Conservation (phyloP, 30 jellyfish, hydroid and myxozoan genomes). For the Turritopsis dohrnii region DNA sequence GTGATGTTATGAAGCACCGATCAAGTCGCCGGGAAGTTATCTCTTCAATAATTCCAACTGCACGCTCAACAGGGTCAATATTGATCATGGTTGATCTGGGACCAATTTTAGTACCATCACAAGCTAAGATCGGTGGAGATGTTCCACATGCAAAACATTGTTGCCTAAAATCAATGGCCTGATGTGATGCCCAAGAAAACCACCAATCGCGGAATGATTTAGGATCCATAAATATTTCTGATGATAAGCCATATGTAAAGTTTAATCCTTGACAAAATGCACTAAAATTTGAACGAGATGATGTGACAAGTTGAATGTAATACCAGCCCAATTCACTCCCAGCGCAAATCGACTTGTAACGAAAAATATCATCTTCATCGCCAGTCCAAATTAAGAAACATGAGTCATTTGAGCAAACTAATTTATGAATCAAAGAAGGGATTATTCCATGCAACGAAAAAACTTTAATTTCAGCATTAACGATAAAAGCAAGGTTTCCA, state of each 20-base stretch:
- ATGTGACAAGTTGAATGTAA: slow-evolving; percentile 8
- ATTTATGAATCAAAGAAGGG: background rate
- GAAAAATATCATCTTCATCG: background rate
- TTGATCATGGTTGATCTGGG: background rate
- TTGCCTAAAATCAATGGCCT: background rate
- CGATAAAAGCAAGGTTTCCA: background rate
- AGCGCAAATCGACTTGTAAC: slow-evolving; percentile 2
- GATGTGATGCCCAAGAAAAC: slow-evolving; percentile 18
- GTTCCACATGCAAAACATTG: slow-evolving; percentile 10
- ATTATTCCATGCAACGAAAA: background rate
- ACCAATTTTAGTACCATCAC: slow-evolving; percentile 12
- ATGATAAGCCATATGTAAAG: background rate
- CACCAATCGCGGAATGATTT: slow-evolving; percentile 14
- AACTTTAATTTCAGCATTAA: background rate
- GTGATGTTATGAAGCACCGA: slow-evolving; percentile 8
- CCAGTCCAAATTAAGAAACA: background rate
- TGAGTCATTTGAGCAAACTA: background rate
- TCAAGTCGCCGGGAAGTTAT: background rate
- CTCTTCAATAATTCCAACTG: background rate
- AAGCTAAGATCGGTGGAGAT: slow-evolving; percentile 4
- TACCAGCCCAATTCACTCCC: slow-evolving; percentile 9
- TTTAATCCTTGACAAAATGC: background rate
- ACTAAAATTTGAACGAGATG: background rate
- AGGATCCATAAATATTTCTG: slow-evolving; percentile 5
- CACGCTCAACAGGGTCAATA: background rate